Conservation (phyloP, 2,888 invertebrate species). For the Aradus depressus region DNA sequence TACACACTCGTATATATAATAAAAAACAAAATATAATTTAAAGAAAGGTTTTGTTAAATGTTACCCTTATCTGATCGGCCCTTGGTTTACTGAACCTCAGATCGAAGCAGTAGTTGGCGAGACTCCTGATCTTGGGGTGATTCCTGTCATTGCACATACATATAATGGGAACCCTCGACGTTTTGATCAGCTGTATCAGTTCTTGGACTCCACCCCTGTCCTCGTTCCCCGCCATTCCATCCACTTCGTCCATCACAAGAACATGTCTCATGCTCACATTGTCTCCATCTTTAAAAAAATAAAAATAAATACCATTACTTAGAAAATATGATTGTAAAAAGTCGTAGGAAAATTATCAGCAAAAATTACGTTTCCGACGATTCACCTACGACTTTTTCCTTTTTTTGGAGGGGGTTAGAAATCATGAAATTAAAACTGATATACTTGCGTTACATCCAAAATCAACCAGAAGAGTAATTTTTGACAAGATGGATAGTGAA, state of each 20-base stretch:
- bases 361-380: too few species aligned
- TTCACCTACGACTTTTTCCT: too few species aligned
- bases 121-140: constrained; percentile 82
- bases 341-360: too few species aligned
- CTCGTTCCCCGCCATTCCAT: constrained; percentile 99
- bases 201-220: constrained; percentile 96
- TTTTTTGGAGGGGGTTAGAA: too few species aligned
- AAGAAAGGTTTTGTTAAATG: constrained; percentile 8
- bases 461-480: too few species aligned
- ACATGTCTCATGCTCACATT: constrained; percentile 51
- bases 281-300: neutral
- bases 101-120: constrained; percentile 91
- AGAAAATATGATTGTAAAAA: neutral
- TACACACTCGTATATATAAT: neutral
- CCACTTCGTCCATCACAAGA: constrained; percentile 99
- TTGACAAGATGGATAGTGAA: too few species aligned
- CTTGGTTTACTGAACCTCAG: constrained; percentile 74
- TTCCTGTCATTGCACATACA: constrained; percentile 98
- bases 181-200: constrained; percentile 81
- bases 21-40: neutral
- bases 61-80: constrained; percentile 79
- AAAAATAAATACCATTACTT: neutral
- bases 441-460: too few species aligned
- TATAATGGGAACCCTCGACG: constrained; percentile 73
- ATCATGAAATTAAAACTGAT: too few species aligned